Evolutionary conservation across 2,888 invertebrate genomes (phyloP), one percentile per base, ranked within the genome.

Genomic region (Ischnus inquisitorius): DNA sequence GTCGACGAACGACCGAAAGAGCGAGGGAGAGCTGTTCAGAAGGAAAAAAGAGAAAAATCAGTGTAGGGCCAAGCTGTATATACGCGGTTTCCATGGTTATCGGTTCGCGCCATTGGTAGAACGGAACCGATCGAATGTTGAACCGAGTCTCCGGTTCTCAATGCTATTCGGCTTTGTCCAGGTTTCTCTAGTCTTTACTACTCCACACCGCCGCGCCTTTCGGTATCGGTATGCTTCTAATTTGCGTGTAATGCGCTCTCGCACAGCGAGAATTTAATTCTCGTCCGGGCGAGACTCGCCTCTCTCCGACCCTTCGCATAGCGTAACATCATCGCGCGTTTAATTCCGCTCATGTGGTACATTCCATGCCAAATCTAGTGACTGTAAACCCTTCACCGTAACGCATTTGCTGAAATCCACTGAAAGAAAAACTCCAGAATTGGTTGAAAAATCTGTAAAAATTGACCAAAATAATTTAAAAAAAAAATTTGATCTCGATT

Each of bases 241-340:
- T 91, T 91, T 90, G 87, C 87, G 88, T 88, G 64, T n/a, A n/a
- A 12, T 43, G 39, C 57, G 48, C 57, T 82, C 78, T 39, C 67
- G 34, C 76, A 79, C 85, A 85, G 85, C 88, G 88, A 88, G 90
- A 91, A 90, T 92, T 91, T 92, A 90, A 92, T 90, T 89, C 91
- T 84, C 88, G 88, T 89, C 19, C 54, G 54, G 34, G 8, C 34
- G 34, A 34, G 5, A 8, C 8, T 34, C 1, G 5, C 34, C 89
- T 90, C 89, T 87, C 86, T 87, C 87, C 86, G 34, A 34, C 39
- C 57, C 16, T 39, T 10, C 12, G 77, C 77, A 19, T 51, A 16
- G 34, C 69, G 8, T 28, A 57, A 60, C 22, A 12, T 75, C 64
- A 46, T 54, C 75, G 25, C n/a, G 39, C 28, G 22, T 14, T 60